Conservation (phyloP, 2,888 invertebrate species). For the Dicycla oo region DNA sequence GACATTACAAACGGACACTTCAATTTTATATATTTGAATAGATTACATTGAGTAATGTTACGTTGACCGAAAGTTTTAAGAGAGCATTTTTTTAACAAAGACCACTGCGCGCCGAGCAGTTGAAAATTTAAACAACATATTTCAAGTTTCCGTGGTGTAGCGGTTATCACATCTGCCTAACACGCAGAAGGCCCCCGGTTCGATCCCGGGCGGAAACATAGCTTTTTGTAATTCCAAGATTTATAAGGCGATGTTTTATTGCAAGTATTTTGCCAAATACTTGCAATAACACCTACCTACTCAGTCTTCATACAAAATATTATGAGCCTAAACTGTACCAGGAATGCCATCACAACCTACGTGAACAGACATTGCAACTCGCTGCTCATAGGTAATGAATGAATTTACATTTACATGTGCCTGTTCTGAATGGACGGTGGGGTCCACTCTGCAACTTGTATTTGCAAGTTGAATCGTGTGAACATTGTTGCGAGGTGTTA, state of each 20-base stretch:
- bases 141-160: constrained; percentile 95
- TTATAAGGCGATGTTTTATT: no score
- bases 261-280: background rate
- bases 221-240: constrained; percentile 63
- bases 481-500: constrained; percentile 28
- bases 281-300: background rate
- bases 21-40: no score
- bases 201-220: constrained; percentile 96
- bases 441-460: constrained; percentile 25
- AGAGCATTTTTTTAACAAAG: no score
- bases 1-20: no score
- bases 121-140: fast-evolving
- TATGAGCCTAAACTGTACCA: constrained; percentile 4
- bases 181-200: constrained; percentile 98
- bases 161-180: constrained; percentile 98
- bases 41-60: background rate
- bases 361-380: constrained; percentile 20
- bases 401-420: constrained; percentile 46
- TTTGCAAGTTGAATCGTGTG: constrained; percentile 59
- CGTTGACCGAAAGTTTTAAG: background rate
- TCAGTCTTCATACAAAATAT: background rate
- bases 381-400: constrained; percentile 35
- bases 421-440: constrained; percentile 47
- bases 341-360: constrained; percentile 29
- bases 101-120: fast-evolving